Base-by-base conservation (phyloP, 1,140 invertebrate genomes). In the Aphis gossypii region DNA sequence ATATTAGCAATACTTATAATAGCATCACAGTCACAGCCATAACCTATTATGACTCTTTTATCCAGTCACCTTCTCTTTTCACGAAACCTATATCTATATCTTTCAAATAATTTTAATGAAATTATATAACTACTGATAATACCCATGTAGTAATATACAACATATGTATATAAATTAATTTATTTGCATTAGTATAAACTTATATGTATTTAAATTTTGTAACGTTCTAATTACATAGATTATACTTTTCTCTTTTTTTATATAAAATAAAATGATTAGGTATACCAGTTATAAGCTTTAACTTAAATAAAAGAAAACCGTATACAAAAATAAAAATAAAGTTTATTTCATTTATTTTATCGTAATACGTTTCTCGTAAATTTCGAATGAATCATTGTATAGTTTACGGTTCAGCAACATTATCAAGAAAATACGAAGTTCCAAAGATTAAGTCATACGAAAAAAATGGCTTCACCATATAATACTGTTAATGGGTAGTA, bases 401-500 rank as follows among this genome's bases (percentile, higher is more conserved):
- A 89, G 48, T 88, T 88, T 51, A 88, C 48, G 87, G 48, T 89
- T 89, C 46, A 89, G 87, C 48, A 54, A 89, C n/a, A 38, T 89
- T 89, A 56, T 89, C 35, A 38, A 89, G 51, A 56, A 89, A 89
- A 89, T 30, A 9, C n/a, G 35, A 41, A 89, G 88, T 89, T 56
- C 21, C 51, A 56, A 89, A 89, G 88, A 54, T 89, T 54, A 89
- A 89, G 51, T 89, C 88, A 89, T 56, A 89, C 21, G 51, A 89
- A 89, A 89, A 89, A 89, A 89, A 89, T 89, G 88, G 9, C 9
- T 35, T 30, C 51, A 5, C 51, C 48, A 35, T 51, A 54, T 89
- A 56, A 89, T 41, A 9, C 88, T 56, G 30, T 56, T 89, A 89
- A 89, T 89, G 88, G 88, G 51, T 89, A 89, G 51, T 89, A 89